Evolutionary conservation across 2,113 vertebrate species (phyloP).

Genomic region (Formicarius rufipectus): DNA sequence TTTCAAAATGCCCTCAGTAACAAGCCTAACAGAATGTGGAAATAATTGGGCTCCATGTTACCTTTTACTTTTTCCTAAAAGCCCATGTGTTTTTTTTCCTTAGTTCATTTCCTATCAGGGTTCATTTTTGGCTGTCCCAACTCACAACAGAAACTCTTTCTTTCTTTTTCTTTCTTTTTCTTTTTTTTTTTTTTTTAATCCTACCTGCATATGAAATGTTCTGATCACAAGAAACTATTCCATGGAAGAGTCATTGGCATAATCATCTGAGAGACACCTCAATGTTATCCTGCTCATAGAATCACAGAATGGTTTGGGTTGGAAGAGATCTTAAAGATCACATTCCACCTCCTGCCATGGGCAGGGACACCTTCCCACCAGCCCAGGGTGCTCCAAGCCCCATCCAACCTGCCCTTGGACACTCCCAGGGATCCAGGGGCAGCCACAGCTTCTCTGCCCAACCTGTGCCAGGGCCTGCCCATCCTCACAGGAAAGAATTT

Average conservation of each 20-base stretch:
- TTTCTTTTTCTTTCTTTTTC: no score
- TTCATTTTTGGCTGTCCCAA: not conserved
- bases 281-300: not conserved
- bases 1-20: not conserved
- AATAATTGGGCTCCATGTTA: not conserved
- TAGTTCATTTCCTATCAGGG: not conserved
- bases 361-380: not conserved
- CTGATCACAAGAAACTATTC: not conserved
- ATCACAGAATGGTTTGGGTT: not conserved
- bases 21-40: not conserved
- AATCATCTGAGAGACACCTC: not conserved
- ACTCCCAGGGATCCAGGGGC: not conserved
- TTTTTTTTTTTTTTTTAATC: no score
- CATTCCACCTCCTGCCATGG: not conserved
- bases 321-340: not conserved
- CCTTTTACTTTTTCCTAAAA: not conserved
- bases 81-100: not conserved
- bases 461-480: rapidly evolving
- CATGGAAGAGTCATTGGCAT: not conserved
- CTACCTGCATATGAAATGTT: not conserved
- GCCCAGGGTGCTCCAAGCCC: rapidly evolving
- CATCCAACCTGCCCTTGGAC: rapidly evolving
- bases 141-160: not conserved
- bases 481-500: not conserved
- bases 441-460: not conserved